Conservation (phyloP, 2,113 vertebrate species). For the Pluvianellus socialis region DNA sequence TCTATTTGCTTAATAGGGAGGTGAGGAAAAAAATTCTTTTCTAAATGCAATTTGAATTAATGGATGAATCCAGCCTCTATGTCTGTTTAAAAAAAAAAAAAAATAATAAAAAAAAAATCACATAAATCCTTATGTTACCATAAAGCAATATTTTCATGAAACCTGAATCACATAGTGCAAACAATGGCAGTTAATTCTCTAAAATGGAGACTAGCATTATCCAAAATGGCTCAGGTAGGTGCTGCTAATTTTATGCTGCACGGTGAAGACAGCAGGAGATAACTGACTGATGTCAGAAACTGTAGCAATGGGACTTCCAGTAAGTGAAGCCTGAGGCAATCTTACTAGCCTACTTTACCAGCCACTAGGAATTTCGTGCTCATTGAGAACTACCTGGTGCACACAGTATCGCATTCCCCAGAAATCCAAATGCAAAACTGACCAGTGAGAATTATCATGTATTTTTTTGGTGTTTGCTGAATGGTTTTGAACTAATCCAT, state of each 20-base stretch:
- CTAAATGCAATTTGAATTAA: not conserved
- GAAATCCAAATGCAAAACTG: not conserved
- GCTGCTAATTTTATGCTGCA: not conserved
- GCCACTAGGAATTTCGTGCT: not conserved
- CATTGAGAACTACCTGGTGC: not conserved
- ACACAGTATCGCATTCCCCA: not conserved
- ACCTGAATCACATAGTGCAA: not conserved
- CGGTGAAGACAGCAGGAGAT: not conserved
- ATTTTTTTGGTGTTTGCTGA: not conserved
- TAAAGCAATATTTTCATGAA: not conserved
- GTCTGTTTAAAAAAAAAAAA: not conserved
- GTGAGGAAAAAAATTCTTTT: not conserved
- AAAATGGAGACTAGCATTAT: not conserved
- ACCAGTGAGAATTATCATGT: not conserved
- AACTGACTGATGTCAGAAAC: not conserved
- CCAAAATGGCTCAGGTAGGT: not conserved
- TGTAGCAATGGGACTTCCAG: not conserved
- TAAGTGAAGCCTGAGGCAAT: not conserved
- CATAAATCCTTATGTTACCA: not conserved
- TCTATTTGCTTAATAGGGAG: not conserved
- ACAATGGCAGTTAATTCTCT: not conserved
- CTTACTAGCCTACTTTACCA: not conserved
- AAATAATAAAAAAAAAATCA: accelerated
- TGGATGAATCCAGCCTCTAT: not conserved
- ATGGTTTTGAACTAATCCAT: not conserved